Conservation (phyloP, 2,797 vertebrate species). For the Chaenodraco wilsoni region DNA sequence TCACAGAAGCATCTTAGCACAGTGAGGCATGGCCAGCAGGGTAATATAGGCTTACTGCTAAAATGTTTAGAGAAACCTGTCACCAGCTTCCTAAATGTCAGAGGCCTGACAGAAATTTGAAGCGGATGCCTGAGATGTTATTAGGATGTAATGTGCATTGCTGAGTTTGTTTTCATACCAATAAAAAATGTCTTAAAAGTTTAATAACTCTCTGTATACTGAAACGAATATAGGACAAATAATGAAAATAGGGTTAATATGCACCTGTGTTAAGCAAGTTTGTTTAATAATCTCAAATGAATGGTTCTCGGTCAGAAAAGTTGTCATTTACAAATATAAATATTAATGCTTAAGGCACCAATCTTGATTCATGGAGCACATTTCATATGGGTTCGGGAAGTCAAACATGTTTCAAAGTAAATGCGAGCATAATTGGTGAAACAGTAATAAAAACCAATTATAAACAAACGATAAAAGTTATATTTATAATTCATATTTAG, state of each 20-base stretch:
- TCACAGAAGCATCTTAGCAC: not conserved
- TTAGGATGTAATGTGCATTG: not conserved
- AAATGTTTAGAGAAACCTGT: slow-evolving; percentile 27
- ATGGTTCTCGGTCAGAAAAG: not conserved
- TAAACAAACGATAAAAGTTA: not conserved
- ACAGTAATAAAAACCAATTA: not conserved
- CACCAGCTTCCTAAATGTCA: slow-evolving; percentile 15
- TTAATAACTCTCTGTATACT: not conserved
- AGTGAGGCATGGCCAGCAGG: not conserved
- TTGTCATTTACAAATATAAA: not conserved
- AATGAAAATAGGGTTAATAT: not conserved
- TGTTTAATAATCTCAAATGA: not conserved
- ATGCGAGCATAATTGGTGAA: not conserved
- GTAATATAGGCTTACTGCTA: slow-evolving; percentile 6
- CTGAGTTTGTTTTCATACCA: slow-evolving; percentile 1
- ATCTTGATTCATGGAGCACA: not conserved
- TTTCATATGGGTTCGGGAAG: not conserved
- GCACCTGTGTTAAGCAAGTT: not conserved
- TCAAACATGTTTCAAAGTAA: not conserved
- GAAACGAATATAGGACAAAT: not conserved
- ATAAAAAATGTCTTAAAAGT: not conserved
- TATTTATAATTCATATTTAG: too few relatives aligned
- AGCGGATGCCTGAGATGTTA: not conserved
- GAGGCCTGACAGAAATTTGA: slow-evolving; percentile 23
- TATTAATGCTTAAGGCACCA: not conserved